Conservation (phyloP, 2,797 vertebrate genomes). For the Nannoperca australis region DNA sequence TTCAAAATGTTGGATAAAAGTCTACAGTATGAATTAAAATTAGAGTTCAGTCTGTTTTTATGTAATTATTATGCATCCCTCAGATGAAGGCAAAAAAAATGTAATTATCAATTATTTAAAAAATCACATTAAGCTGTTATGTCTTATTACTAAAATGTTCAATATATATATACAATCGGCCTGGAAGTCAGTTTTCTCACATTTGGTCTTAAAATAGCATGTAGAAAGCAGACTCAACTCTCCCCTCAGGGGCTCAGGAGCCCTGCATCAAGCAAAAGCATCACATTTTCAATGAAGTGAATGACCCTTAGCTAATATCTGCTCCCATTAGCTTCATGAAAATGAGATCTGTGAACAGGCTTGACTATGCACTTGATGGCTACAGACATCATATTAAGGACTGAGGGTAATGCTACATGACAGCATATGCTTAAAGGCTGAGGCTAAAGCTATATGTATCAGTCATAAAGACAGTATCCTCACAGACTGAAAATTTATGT, state of each 20-base stretch:
- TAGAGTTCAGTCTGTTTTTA: neutral
- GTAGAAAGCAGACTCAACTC: neutral
- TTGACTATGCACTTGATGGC: neutral
- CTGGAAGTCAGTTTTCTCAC: neutral
- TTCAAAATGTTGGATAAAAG: neutral
- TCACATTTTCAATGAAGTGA: neutral
- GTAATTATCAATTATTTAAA: neutral
- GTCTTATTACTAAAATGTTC: neutral
- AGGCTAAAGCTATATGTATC: neutral
- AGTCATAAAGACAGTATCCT: no score
- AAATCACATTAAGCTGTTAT: no score
- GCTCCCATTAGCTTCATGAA: neutral
- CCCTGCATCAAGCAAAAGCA: neutral
- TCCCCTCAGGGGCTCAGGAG: neutral
- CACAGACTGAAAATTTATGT: no score
- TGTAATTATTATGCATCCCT: neutral
- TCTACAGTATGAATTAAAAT: no score
- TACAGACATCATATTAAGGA: neutral
- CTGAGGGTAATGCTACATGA: neutral
- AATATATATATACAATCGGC: no score
- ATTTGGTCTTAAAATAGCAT: neutral
- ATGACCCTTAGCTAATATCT: neutral
- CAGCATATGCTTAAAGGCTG: neutral
- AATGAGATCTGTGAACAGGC: neutral
- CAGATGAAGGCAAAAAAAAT: neutral